These are phyloP conservation scores for Polypterus bichir DNA, from an alignment of 2,113 vertebrate species.

Conservation along the genomic window DNA sequence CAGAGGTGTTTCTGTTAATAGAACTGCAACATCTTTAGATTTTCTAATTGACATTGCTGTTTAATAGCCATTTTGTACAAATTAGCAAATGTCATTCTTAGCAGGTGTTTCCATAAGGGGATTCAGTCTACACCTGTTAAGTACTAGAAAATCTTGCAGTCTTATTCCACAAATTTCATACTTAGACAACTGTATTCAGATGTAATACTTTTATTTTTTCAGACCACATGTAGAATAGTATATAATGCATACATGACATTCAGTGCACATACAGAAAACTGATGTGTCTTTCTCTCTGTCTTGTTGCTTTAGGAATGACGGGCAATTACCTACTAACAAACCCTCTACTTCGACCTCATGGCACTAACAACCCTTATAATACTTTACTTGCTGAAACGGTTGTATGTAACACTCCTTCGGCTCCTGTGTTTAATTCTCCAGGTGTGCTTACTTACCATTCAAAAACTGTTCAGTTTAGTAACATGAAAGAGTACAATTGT, in stretches of 20 bases:
- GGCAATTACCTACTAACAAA: constrained; percentile 99
- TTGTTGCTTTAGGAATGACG: constrained; percentile 96
- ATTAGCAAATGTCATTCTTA: constrained; percentile 57
- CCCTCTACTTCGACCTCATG: constrained; percentile 98
- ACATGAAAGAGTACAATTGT: no score
- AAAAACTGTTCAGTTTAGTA: no score
- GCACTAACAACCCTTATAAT: constrained; percentile 99
- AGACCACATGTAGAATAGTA: constrained; percentile 28
- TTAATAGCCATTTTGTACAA: constrained; percentile 51
- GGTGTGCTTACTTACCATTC: constrained; percentile 83
- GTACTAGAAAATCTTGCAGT: constrained; percentile 17
- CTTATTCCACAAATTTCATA: no score
- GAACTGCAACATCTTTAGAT: constrained; percentile 27
- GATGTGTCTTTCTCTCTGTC: constrained; percentile 61
- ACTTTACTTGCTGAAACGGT: constrained; percentile 98
- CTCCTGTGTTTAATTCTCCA: constrained; percentile 99
- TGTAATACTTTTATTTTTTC: constrained; percentile 8
- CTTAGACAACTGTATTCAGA: no score
- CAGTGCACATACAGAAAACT: constrained; percentile 56
- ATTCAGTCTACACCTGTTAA: constrained; percentile 53
- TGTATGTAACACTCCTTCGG: constrained; percentile 96
- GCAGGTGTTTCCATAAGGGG: constrained; percentile 56
- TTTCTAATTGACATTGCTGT: constrained; percentile 53
- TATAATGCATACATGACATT: constrained; percentile 19
- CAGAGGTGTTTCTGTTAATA: background rate